Conservation (phyloP, 2,113 vertebrate species). For the Corydoras sp. region DNA sequence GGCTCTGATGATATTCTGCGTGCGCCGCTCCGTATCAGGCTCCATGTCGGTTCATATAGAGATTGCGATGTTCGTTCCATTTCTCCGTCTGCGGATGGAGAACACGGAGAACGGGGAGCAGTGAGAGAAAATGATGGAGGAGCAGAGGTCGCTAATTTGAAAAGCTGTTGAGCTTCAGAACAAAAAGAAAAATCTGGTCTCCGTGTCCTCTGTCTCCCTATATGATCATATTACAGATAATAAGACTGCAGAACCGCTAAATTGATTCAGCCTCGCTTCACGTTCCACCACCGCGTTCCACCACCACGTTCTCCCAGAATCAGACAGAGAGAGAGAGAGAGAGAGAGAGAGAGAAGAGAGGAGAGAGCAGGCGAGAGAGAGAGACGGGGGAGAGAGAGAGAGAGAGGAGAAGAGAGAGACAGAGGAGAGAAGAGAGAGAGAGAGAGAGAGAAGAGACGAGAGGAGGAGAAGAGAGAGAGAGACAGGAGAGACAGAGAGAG, state of each 20-base stretch:
- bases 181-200: conserved; percentile 20
- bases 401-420: too few relatives aligned
- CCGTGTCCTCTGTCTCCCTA: conserved; percentile 7
- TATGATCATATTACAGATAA: conserved; percentile 30
- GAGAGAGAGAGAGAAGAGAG: too few relatives aligned
- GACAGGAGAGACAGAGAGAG: too few relatives aligned
- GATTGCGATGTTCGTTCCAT: conserved; percentile 1
- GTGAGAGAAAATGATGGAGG: conserved; percentile 17
- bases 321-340: conserved; percentile 1
- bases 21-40: neutral
- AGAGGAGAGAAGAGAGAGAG: too few relatives aligned
- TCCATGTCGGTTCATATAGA: neutral
- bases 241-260: conserved; percentile 3
- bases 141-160: conserved; percentile 33
- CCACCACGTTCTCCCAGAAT: conserved; percentile 17
- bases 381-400: neutral
- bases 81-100: conserved; percentile 16
- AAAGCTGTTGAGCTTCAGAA: conserved; percentile 23
- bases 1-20: neutral
- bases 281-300: conserved; percentile 2
- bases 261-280: conserved; percentile 34
- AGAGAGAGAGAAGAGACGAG: neutral
- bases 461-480: too few relatives aligned
- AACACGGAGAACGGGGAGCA: neutral
- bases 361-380: neutral